Percentiles rank a stretch among this genome's conserved stretches.
Conservation (phyloP, 1,140 invertebrate species). For the Halesus radiatus region DNA sequence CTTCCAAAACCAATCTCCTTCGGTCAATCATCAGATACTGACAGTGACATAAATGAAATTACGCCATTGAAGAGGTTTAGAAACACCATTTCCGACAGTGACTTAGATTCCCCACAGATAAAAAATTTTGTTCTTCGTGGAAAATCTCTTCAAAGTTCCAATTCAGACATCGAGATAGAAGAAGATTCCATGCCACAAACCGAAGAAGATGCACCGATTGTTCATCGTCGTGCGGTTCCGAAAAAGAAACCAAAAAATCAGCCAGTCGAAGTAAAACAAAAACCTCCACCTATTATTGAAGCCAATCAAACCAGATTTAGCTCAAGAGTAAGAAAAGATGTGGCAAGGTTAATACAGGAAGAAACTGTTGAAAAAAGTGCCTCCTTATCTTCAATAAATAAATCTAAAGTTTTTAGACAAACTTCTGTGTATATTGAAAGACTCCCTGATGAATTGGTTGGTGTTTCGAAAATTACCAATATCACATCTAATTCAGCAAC, state of each 20-base stretch:
- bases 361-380: neutral
- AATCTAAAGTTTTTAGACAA: neutral
- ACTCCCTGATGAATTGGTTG: no score
- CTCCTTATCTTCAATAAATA: neutral
- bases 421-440: constrained; percentile 6
- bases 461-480: no score
- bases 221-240: constrained; percentile 6
- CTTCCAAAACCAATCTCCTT: neutral
- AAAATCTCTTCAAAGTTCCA: neutral
- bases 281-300: constrained; percentile 3
- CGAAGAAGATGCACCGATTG: constrained; percentile 10
- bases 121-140: neutral
- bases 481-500: neutral
- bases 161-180: constrained; percentile 1
- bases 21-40: constrained; percentile 7
- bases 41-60: constrained; percentile 5
- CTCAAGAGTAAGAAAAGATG: constrained; percentile 4
- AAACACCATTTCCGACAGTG: constrained; percentile 21
- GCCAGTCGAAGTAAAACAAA: neutral
- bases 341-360: constrained; percentile 1
- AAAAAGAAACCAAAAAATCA: constrained; percentile 2
- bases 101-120: constrained; percentile 37
- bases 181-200: neutral
- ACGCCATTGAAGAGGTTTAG: neutral
- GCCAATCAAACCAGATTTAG: constrained; percentile 3